A percentile compares a stretch with the other conserved stretches of the same genome.
Conservation (phyloP, 2,888 invertebrate species). For the Dryadula phaetusa region DNA sequence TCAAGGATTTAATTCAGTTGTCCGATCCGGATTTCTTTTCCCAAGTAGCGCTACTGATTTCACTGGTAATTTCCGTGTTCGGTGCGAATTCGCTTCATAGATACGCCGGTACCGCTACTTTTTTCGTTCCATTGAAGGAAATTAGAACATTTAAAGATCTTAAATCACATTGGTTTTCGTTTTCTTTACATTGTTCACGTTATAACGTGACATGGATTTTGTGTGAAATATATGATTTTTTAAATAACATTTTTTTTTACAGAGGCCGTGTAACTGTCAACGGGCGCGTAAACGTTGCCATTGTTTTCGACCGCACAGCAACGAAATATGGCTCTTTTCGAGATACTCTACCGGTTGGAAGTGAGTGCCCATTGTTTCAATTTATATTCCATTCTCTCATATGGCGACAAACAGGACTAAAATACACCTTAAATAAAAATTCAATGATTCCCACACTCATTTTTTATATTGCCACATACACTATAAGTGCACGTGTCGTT, state of each 20-base stretch:
- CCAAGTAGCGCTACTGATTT: constrained; percentile 61
- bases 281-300: constrained; percentile 94
- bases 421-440: constrained; percentile 49
- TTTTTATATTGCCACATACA: constrained; percentile 54
- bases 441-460: constrained; percentile 54
- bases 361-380: constrained; percentile 68
- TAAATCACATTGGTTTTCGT: constrained; percentile 64
- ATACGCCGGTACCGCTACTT: constrained; percentile 49
- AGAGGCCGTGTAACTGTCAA: constrained; percentile 97
- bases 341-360: constrained; percentile 99
- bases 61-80: constrained; percentile 72
- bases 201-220: constrained; percentile 16
- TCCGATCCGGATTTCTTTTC: constrained; percentile 59
- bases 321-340: constrained; percentile 98
- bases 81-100: constrained; percentile 61
- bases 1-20: constrained; percentile 47
- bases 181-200: constrained; percentile 53
- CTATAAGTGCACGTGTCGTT: constrained; percentile 65
- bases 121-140: constrained; percentile 58
- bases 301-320: constrained; percentile 95
- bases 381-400: constrained; percentile 41
- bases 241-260: constrained; percentile 67
- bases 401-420: constrained; percentile 43
- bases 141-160: constrained; percentile 71
- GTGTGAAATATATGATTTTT: constrained; percentile 23